Evolutionary conservation across 2,113 vertebrate genomes (phyloP), one percentile per base, ranked within the genome.

Genomic region (Lota lota): DNA sequence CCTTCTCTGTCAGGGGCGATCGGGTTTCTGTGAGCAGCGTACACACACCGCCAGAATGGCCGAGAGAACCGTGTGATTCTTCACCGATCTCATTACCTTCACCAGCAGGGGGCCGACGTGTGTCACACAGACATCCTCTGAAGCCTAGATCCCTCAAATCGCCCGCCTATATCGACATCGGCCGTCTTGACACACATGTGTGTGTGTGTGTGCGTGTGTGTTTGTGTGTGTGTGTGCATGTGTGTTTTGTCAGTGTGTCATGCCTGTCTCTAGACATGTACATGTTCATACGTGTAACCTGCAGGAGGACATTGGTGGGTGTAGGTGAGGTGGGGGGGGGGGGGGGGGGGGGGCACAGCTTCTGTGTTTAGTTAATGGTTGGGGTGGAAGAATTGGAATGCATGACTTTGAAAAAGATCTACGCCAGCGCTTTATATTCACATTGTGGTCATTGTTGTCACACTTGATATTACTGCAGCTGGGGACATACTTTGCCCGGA

Each of bases 1-100:
- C 28, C 28, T 6, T 33, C 28, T 33, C 28, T 33, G 2, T 33
- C 4, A 33, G 28, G 28, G 28, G 0, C 28, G 28, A 33, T 33
- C 28, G 28, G 28, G 28, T 33, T 6, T 33, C 28, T 33, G 4
- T 33, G 7, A 2, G 28, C 7, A 33, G 28, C 4, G 28, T 33
- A 4, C 4, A 6, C 7, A 33, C 24, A 66, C 59, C 20, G 72
- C 77, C 84, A 77, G 69, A 68, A 63, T 18, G 68, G 74, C 79
- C 57, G 64, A 72, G 36, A 73, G 67, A 61, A 63, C 64, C 70
- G 28, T 56, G 77, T 66, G 76, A 77, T 78, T 69, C 64, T 33
- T 33, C 28, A 68, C 83, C 75, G 64, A 85, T 88, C 80, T 87
- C 67, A 88, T 89, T 78, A 86, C 73, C 61, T 76, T 63, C 61